Conservation (phyloP, 2,113 vertebrate species). For the Lutjanus erythropterus region DNA sequence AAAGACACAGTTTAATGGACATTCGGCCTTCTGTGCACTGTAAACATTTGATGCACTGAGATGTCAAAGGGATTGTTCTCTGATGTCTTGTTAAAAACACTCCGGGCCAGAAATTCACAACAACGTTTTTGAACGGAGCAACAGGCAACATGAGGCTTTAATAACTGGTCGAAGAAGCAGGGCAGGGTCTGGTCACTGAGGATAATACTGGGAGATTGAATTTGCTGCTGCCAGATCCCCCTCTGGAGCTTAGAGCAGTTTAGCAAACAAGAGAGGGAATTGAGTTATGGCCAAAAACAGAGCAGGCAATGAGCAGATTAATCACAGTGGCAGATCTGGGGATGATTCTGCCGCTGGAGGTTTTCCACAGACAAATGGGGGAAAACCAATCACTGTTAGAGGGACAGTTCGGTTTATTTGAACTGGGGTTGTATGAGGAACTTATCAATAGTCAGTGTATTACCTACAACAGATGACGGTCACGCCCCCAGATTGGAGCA, state of each 20-base stretch:
- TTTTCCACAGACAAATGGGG: neutral
- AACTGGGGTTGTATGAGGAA: no score
- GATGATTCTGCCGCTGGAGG: conserved; percentile 15
- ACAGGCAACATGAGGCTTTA: conserved; percentile 32
- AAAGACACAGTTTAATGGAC: neutral
- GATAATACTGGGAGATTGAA: conserved; percentile 46
- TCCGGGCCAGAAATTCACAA: conserved; percentile 1
- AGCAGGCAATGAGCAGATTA: conserved; percentile 59
- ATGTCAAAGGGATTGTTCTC: conserved; percentile 19
- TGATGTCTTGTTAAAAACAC: neutral
- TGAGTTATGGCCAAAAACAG: conserved; percentile 66
- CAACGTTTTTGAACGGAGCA: conserved; percentile 7
- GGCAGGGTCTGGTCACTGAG: conserved; percentile 53
- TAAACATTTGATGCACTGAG: neutral
- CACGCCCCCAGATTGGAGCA: no score
- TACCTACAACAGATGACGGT: no score
- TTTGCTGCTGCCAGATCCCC: conserved; percentile 69
- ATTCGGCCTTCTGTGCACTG: neutral
- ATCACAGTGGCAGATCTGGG: conserved; percentile 56
- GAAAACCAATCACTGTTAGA: conserved; percentile 1
- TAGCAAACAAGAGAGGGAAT: conserved; percentile 66
- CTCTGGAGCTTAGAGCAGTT: conserved; percentile 59
- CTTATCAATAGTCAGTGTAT: no score
- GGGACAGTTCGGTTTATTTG: no score
- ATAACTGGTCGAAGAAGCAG: conserved; percentile 42